These are phyloP conservation scores for Colletes collaris DNA, from an alignment of 2,888 invertebrate genomes.

Conservation along the genomic window DNA sequence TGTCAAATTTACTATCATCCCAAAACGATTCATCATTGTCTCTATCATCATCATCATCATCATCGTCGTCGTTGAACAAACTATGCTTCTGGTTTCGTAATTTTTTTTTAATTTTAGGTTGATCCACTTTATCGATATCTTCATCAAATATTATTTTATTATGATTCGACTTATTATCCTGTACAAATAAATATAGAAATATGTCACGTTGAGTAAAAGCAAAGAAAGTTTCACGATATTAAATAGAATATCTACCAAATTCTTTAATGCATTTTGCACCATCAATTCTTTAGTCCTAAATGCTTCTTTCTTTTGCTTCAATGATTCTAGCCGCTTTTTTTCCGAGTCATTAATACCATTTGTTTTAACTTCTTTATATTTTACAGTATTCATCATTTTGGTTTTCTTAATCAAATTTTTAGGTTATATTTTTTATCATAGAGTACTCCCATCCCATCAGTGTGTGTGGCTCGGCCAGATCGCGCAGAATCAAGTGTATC, in stretches of 20 bases:
- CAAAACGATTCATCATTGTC: conserved; percentile 82
- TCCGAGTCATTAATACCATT: conserved; percentile 51
- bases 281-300: conserved; percentile 87
- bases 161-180: conserved; percentile 79
- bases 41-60: conserved; percentile 82
- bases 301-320: conserved; percentile 86
- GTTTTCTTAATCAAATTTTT: too few species aligned
- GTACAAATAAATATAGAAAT: conserved; percentile 4
- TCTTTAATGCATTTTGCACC: conserved; percentile 87
- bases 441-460: too few species aligned
- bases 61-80: conserved; percentile 80
- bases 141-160: conserved; percentile 88
- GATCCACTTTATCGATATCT: conserved; percentile 69
- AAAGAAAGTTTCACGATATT: not conserved
- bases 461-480: too few species aligned
- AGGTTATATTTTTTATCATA: too few species aligned
- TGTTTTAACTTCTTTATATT: not conserved
- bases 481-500: too few species aligned
- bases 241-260: conserved; percentile 84
- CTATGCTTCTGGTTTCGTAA: conserved; percentile 59
- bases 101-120: conserved; percentile 59
- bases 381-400: too few species aligned
- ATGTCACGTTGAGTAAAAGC: not conserved
- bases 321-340: conserved; percentile 87
- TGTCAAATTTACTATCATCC: conserved; percentile 85